Percentiles rank a stretch among this genome's conserved stretches.
Evolutionary conservation across 92 coral and sea anemone genomes (phyloP).

Genomic region (Phymanthus crucifer): DNA sequence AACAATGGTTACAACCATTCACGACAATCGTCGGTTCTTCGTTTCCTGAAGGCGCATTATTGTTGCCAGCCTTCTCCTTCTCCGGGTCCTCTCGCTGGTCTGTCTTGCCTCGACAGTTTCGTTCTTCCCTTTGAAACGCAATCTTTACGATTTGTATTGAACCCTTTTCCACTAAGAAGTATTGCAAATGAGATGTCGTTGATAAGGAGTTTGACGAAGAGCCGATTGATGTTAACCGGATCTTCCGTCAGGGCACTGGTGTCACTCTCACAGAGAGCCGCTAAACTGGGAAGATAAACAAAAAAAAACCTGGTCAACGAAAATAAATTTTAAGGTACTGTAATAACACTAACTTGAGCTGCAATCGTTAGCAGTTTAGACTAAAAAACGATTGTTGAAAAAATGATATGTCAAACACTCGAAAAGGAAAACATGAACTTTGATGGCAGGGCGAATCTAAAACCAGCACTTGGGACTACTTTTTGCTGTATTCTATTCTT

Average conservation of each 20-base stretch:
- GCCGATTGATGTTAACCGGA: slow-evolving; percentile 27
- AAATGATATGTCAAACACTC: not conserved
- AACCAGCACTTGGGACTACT: no score
- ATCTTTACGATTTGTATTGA: slow-evolving; percentile 27
- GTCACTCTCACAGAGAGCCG: not conserved
- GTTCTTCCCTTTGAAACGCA: slow-evolving; percentile 35
- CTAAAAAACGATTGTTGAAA: not conserved
- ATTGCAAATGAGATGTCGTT: not conserved
- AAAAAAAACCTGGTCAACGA: slow-evolving; percentile 1
- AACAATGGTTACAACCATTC: slow-evolving; percentile 29
- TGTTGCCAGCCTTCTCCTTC: slow-evolving; percentile 15
- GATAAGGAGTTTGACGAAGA: slow-evolving; percentile 3
- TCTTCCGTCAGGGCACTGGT: not conserved
- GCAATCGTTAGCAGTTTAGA: not conserved
- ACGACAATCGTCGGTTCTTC: slow-evolving; percentile 16
- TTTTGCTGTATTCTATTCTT: no score
- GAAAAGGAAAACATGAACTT: not conserved
- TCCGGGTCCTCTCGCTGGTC: slow-evolving; percentile 7
- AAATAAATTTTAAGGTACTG: not conserved
- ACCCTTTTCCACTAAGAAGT: slow-evolving; percentile 3
- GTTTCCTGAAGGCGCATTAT: slow-evolving; percentile 21
- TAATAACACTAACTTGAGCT: not conserved
- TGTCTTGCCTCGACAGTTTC: slow-evolving; percentile 33
- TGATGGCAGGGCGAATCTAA: no score
- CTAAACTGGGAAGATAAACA: slow-evolving; percentile 3